Conservation (phyloP, 2,113 vertebrate species). For the Lophius piscatorius region DNA sequence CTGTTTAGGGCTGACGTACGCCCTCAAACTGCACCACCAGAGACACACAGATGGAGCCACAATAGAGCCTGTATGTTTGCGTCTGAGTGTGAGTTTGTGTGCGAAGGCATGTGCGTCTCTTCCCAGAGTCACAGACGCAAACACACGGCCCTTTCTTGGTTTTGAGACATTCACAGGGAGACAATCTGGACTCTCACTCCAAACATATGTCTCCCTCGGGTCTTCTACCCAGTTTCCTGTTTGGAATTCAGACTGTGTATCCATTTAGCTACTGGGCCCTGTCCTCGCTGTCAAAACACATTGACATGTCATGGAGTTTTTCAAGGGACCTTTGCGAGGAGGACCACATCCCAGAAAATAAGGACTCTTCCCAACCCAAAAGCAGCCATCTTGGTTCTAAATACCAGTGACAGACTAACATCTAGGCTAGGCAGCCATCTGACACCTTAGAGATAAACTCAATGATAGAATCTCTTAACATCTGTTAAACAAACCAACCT, state of each 20-base stretch:
- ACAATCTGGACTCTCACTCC: conserved; percentile 69
- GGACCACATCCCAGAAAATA: conserved; percentile 45
- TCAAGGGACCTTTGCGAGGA: conserved; percentile 38
- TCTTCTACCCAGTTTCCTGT: conserved; percentile 74
- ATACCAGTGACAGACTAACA: conserved; percentile 1
- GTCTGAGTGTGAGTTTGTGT: conserved; percentile 22
- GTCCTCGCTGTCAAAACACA: conserved; percentile 61
- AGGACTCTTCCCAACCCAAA: conserved; percentile 1
- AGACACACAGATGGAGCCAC: conserved; percentile 52
- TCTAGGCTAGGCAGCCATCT: conserved; percentile 26
- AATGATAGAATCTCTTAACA: too few relatives aligned
- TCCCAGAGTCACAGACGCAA: conserved; percentile 12
- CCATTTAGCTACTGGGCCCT: conserved; percentile 39
- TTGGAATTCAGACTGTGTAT: conserved; percentile 50
- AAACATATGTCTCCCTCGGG: conserved; percentile 65
- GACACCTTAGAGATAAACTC: conserved; percentile 33
- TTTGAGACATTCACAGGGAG: conserved; percentile 41
- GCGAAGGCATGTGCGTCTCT: conserved; percentile 24
- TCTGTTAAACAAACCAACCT: background rate
- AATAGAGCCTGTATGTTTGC: conserved; percentile 43
- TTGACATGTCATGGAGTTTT: conserved; percentile 38
- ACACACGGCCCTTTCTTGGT: conserved; percentile 42
- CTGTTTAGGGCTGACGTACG: conserved; percentile 37
- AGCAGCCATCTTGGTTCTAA: conserved; percentile 54
- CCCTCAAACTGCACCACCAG: conserved; percentile 38